Base-by-base conservation (phyloP, 1,140 invertebrate genomes). In the Medauroidea extradentata region DNA sequence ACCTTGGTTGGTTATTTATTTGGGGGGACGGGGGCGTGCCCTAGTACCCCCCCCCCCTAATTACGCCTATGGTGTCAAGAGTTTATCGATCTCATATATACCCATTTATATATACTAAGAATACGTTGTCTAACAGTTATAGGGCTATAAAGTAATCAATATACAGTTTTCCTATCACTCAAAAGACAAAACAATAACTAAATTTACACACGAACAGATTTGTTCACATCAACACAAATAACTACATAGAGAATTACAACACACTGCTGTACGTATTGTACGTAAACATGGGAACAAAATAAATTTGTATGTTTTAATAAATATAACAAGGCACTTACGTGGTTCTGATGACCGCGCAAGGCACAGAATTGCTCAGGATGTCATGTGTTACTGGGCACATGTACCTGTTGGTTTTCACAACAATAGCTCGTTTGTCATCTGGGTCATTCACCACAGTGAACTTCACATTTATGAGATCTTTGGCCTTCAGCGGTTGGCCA, bases 371-470 rank as follows among this genome's bases (percentile, higher is more conserved):
- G 61, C 91, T 89, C 11, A 99, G 75, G 52, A 97, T 85, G 78
- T 99, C 98, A 75, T 95, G 90, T 24, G 96, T 99, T 0, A 99
- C 89, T 4, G 97, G 90, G 77, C 98, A 99, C 84, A 96, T 96
- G 73, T 97, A 99, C 69, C 95, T 81, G 49, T 92, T 91, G 73
- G 94, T 82, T 73, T 89, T 91, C 24, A 86, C 82, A 63, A 93
- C 90, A 1, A 93, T 72, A 1, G 90, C 87, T 61, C 88, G 87
- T 60, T 87, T 91, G 63, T 93, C 90, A 71, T 88, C 86, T 0
- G 88, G 86, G 75, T 93, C 90, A 62, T 91, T 91, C 0, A 97
- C 86, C 63, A 87, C 76, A 0, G 93, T 98, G 75, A 99, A 99
- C 71, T 96, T 95, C 0, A 99, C 86, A 63, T 89, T 81, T 67